A percentile compares a stretch with the other conserved stretches of the same genome.
Conservation (phyloP, 2,888 invertebrate species). For the Margaritifera margaritifera region DNA sequence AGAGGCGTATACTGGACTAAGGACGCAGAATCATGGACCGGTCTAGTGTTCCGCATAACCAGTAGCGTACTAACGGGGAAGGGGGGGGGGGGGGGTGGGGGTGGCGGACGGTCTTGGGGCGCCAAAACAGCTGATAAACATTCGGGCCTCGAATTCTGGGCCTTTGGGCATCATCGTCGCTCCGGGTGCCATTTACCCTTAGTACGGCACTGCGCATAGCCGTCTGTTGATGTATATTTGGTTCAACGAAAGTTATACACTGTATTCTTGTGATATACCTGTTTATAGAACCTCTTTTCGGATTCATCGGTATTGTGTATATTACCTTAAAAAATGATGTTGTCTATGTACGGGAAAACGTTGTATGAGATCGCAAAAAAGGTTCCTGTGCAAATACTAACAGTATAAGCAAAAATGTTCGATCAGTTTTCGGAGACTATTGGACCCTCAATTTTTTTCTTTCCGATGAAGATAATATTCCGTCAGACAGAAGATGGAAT, state of each 20-base stretch:
- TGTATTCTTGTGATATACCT: constrained; percentile 41
- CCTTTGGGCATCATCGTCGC: no score
- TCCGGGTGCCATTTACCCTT: no score
- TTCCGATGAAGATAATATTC: constrained; percentile 55
- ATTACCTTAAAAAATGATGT: constrained; percentile 30
- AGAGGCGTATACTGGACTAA: constrained; percentile 21
- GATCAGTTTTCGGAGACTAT: constrained; percentile 58
- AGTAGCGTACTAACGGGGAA: no score
- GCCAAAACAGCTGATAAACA: no score
- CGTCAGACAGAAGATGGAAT: constrained; percentile 51
- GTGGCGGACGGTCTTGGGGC: no score
- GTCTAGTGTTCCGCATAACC: constrained; percentile 37
- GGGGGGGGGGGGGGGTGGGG: no score
- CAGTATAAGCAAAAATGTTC: constrained; percentile 37
- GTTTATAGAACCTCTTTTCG: constrained; percentile 36
- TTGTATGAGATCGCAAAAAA: constrained; percentile 47
- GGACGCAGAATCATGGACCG: constrained; percentile 15
- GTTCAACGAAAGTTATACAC: constrained; percentile 19
- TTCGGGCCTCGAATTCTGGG: no score
- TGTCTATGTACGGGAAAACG: constrained; percentile 43
- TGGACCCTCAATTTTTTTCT: constrained; percentile 59
- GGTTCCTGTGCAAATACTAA: constrained; percentile 39
- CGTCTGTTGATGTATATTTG: constrained; percentile 26
- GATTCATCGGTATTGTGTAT: constrained; percentile 36
- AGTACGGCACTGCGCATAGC: no score